These are phyloP conservation scores for Paracyclopina nana DNA, from an alignment of 1,140 invertebrate genomes.

Conservation along the genomic window DNA sequence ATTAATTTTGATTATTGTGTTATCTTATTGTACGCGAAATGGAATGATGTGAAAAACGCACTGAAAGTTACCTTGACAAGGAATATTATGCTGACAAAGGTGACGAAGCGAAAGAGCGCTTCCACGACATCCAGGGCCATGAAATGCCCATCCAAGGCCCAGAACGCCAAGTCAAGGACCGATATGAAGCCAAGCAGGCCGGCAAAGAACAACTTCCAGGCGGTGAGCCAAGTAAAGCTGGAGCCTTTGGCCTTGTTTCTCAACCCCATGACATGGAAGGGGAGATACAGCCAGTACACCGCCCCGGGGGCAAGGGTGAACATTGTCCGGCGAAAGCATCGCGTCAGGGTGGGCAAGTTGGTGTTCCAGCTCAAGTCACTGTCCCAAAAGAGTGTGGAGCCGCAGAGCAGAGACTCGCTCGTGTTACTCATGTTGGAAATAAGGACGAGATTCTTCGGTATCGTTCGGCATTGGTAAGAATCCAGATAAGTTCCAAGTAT, in stretches of 20 bases:
- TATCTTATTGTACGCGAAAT: no score
- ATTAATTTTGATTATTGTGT: no score
- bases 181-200: neutral
- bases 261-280: neutral
- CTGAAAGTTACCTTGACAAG: neutral
- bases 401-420: no score
- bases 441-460: no score
- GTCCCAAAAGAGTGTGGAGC: neutral
- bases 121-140: neutral
- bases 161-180: neutral
- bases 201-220: no score
- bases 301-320: neutral
- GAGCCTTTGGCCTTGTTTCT: neutral
- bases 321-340: neutral
- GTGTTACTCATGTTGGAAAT: no score
- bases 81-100: neutral
- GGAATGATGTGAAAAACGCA: neutral
- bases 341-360: neutral
- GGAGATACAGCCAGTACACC: neutral
- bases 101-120: neutral
- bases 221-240: neutral
- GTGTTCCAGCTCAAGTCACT: neutral
- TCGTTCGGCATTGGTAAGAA: no score
- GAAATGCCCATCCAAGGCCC: neutral
- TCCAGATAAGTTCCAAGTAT: no score